phyloP scores from a whole-genome alignment of 2,888 invertebrate species.

The Hypolimnas misippus region DNA sequence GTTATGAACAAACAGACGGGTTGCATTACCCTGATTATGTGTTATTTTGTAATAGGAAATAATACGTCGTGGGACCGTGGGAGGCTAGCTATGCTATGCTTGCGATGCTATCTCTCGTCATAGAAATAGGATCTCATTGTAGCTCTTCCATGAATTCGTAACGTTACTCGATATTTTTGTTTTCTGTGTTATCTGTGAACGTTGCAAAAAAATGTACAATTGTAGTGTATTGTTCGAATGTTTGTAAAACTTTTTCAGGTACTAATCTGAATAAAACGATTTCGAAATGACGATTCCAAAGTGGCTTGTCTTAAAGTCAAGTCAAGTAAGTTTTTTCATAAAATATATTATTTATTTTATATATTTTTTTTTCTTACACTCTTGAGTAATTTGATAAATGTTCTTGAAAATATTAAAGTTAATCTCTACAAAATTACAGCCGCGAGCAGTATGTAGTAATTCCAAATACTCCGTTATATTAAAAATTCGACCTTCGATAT shows the following conservation, averaged over 20 bases:
- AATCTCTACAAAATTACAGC: no score
- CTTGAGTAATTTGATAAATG: no score
- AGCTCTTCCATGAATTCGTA: constrained; percentile 23
- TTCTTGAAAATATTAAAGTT: no score
- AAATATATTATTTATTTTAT: no score
- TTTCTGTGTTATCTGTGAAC: neutral
- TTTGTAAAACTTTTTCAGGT: neutral
- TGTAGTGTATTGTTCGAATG: neutral
- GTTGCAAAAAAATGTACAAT: neutral
- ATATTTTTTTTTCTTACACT: no score
- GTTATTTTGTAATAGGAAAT: constrained; percentile 32
- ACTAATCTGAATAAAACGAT: no score
- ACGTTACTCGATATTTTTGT: constrained; percentile 13
- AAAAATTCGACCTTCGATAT: neutral
- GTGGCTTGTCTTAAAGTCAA: no score
- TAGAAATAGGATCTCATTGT: constrained; percentile 28
- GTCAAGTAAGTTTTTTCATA: no score
- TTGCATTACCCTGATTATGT: constrained; percentile 30
- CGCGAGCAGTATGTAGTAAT: no score
- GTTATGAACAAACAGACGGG: neutral
- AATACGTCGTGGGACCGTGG: constrained; percentile 37
- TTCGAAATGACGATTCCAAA: no score
- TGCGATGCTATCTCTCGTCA: constrained; percentile 33
- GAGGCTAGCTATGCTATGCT: no score
- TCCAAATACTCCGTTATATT: no score